Evolutionary conservation across 2,888 invertebrate species (phyloP), one percentile per base, ranked within the genome.

Genomic region (Caradrina kadenii): DNA sequence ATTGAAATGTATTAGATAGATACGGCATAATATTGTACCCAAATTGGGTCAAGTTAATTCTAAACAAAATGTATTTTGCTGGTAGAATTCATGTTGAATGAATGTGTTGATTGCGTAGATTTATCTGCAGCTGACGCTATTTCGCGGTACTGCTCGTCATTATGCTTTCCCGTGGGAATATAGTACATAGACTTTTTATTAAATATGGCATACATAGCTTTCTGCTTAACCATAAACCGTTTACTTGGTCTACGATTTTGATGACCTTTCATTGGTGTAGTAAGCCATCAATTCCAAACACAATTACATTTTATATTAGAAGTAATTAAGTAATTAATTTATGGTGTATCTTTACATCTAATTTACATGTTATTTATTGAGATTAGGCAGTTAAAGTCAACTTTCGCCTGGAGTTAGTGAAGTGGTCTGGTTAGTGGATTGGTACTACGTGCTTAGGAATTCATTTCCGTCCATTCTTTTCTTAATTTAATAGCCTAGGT

Each of bases 11-110:
- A 73, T 50, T 70, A 65, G 54, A 65, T 21, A 69, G 58, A 74
- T 60, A 73, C 48, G 61, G 22, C 58, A 69, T 61, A 53, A 59
- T 61, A 63, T 63, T 71, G 63, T 68, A 60, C 50, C 45, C 56
- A 56, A 76, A 77, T 64, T 79, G 50, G 84, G 82, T 86, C 80
- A 86, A 85, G 74, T 81, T 80, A 80, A 73, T 66, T 53, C 49
- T 70, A 75, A 70, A 76, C 69, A 70, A 54, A 26, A 53, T 73
- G 39, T 45, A 45, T 74, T 61, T 75, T 65, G 45, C 59, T 74
- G 35, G 15, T 50, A 61, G 69, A 50, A 58, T 65, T 79, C 63
- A 74, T 73, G 42, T 63, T 67, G 68, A 75, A 78, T 82, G 63
- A 73, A 78, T 73, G 65, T 72, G 42, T 72, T 71, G 74, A 73